These are phyloP conservation scores for Falco naumanni DNA, from an alignment of 2,797 vertebrate genomes.

Conservation along the genomic window DNA sequence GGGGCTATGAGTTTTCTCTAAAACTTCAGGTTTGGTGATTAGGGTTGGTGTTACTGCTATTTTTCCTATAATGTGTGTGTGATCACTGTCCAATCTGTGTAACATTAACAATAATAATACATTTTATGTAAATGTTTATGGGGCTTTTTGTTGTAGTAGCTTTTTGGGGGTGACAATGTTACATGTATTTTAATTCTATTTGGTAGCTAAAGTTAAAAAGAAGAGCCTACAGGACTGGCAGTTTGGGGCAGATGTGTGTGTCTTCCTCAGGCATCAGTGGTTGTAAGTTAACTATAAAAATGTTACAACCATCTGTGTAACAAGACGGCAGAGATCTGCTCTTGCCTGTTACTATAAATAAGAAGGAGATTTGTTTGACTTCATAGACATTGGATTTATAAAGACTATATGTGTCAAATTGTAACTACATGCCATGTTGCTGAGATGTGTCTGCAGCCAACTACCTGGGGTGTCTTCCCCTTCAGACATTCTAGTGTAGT, in stretches of 20 bases:
- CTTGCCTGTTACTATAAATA: conserved; percentile 69
- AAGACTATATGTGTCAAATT: conserved; percentile 64
- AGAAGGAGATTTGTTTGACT: conserved; percentile 70
- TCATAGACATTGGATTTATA: conserved; percentile 68
- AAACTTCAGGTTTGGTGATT: background rate
- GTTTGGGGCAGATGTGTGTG: conserved; percentile 75
- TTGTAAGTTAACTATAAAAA: conserved; percentile 78
- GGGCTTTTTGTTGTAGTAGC: background rate
- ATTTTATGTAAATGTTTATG: background rate
- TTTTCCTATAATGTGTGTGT: background rate
- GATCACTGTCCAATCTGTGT: background rate
- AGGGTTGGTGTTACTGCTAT: background rate
- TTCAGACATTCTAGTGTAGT: conserved; percentile 54
- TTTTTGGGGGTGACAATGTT: background rate
- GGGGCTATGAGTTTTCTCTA: background rate
- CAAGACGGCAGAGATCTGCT: conserved; percentile 70
- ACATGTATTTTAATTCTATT: conserved; percentile 15
- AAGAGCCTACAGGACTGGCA: conserved; percentile 72
- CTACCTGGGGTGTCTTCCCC: conserved; percentile 63
- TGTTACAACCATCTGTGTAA: conserved; percentile 76
- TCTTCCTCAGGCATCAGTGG: conserved; percentile 74
- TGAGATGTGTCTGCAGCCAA: conserved; percentile 56
- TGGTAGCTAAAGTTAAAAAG: conserved; percentile 68
- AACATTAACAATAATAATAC: background rate
- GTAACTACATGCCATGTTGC: conserved; percentile 36